These are phyloP conservation scores for Carcinoscorpius rotundicauda DNA, from an alignment of 1,140 invertebrate genomes.

Conservation along the genomic window DNA sequence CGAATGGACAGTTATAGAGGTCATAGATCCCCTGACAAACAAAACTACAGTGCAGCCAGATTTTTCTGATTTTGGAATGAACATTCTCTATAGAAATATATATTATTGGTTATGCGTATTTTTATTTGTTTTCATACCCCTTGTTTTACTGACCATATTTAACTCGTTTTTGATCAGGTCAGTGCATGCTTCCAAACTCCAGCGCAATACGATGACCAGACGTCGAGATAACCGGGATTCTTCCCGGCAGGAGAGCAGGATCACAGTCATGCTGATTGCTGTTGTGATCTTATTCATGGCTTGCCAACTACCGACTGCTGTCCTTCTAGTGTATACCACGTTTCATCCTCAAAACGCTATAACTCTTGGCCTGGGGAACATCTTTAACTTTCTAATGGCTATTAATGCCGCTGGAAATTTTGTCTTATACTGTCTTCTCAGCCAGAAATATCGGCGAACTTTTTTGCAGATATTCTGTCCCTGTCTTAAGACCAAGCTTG, in stretches of 20 bases:
- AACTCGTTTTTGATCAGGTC: slow-evolving; percentile 55
- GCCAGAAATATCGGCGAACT: slow-evolving; percentile 58
- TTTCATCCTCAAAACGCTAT: slow-evolving; percentile 37
- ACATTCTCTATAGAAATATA: slow-evolving; percentile 44
- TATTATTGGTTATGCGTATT: slow-evolving; percentile 53
- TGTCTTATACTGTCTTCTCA: slow-evolving; percentile 60
- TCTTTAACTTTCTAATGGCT: slow-evolving; percentile 55
- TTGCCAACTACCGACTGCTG: slow-evolving; percentile 55
- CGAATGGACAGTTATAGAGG: slow-evolving; percentile 38
- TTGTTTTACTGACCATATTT: slow-evolving; percentile 51
- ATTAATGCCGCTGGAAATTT: slow-evolving; percentile 60
- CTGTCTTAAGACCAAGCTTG: slow-evolving; percentile 24
- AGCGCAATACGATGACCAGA: slow-evolving; percentile 43
- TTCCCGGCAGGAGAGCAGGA: slow-evolving; percentile 50
- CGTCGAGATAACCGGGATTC: slow-evolving; percentile 21
- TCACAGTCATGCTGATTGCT: slow-evolving; percentile 59
- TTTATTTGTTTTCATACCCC: slow-evolving; percentile 51
- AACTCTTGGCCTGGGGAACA: slow-evolving; percentile 47
- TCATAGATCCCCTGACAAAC: slow-evolving; percentile 24
- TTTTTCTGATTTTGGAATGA: slow-evolving; percentile 34
- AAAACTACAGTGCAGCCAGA: slow-evolving; percentile 6
- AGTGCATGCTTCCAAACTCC: slow-evolving; percentile 44
- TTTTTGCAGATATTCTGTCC: slow-evolving; percentile 49
- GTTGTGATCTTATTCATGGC: slow-evolving; percentile 59
- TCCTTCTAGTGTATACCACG: slow-evolving; percentile 38